A percentile compares a stretch with the other conserved stretches of the same genome.
phyloP scores from a whole-genome alignment of 2,888 invertebrate genomes.

The Ophonus ardosiacus region DNA sequence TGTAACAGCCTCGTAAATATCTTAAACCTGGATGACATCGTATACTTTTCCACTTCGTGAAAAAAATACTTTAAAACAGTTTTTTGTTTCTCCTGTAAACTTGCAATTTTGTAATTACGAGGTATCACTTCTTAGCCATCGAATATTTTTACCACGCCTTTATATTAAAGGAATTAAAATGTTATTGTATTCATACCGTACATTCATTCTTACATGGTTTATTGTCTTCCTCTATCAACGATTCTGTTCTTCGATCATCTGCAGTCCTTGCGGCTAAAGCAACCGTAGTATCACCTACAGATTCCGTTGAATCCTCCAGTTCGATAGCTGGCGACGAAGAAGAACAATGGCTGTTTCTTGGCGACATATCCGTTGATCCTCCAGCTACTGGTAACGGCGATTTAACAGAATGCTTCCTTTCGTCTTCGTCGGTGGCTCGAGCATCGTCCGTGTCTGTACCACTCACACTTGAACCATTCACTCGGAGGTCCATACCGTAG shows the following conservation, averaged over 20 bases:
- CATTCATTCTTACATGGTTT: conserved; percentile 54
- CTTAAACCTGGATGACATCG: too few relatives aligned
- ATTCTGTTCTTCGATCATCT: conserved; percentile 38
- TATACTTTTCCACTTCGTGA: too few relatives aligned
- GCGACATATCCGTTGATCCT: conserved; percentile 13
- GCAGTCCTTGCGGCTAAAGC: conserved; percentile 24
- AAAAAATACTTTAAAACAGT: too few relatives aligned
- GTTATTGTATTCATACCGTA: background rate
- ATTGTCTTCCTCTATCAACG: conserved; percentile 56
- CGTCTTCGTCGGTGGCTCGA: conserved; percentile 22
- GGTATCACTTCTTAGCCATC: too few relatives aligned
- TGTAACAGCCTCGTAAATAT: too few relatives aligned
- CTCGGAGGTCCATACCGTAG: conserved; percentile 72
- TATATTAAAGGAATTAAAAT: too few relatives aligned
- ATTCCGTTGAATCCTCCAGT: conserved; percentile 72
- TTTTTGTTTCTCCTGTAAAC: too few relatives aligned
- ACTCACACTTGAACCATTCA: conserved; percentile 67
- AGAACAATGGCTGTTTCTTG: conserved; percentile 65
- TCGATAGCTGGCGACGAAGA: conserved; percentile 72
- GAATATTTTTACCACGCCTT: too few relatives aligned
- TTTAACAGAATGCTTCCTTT: conserved; percentile 17
- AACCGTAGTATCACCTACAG: conserved; percentile 70
- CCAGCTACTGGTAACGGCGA: background rate
- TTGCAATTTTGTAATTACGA: too few relatives aligned
- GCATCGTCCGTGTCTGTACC: conserved; percentile 10